Conservation (phyloP, 2,888 invertebrate species). For the Drosophila buzzatii region DNA sequence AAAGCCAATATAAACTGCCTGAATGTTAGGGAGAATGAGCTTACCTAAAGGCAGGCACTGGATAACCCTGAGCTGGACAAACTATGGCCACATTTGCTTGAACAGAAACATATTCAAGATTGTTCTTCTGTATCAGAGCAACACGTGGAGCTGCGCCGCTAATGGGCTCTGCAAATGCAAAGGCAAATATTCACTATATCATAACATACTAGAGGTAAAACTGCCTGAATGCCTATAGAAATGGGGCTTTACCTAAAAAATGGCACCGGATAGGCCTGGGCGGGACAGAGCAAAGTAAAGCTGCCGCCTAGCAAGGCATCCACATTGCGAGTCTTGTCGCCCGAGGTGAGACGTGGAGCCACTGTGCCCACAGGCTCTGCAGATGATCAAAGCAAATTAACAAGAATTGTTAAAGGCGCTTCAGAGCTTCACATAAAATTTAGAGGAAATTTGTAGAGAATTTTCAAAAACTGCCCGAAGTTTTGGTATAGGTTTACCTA, state of each 20-base stretch:
- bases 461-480: constrained; percentile 51
- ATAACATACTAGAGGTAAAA: constrained; percentile 10
- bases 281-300: constrained; percentile 87
- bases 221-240: constrained; percentile 41
- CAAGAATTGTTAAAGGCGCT: not conserved
- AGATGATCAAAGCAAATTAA: not conserved
- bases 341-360: constrained; percentile 89
- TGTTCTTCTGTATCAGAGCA: constrained; percentile 85
- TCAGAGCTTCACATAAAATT: too few relatives aligned
- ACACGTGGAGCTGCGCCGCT: constrained; percentile 90
- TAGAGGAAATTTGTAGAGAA: too few relatives aligned
- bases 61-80: constrained; percentile 87
- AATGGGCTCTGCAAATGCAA: constrained; percentile 87
- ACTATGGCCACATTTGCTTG: constrained; percentile 79
- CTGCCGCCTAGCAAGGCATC: constrained; percentile 63
- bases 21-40: constrained; percentile 68
- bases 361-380: constrained; percentile 84
- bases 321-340: constrained; percentile 86
- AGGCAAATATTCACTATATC: not conserved
- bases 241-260: constrained; percentile 87
- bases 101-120: constrained; percentile 84
- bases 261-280: constrained; percentile 89
- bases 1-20: constrained; percentile 36
- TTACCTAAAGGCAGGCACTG: constrained; percentile 87
- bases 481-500: constrained; percentile 86